Conservation (phyloP, 1,140 invertebrate genomes). For the Pseudoatta argentina region DNA sequence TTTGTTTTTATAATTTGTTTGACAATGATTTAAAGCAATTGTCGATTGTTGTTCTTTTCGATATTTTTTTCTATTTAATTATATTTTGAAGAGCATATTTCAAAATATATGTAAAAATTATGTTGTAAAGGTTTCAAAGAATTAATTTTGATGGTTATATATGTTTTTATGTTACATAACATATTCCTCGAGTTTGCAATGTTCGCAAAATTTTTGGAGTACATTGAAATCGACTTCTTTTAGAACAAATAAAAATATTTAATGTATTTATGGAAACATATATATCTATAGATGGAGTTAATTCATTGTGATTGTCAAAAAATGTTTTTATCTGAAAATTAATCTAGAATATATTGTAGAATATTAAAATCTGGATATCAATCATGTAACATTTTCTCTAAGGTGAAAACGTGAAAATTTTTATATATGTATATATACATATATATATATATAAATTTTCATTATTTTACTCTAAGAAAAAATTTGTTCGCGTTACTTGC, state of each 20-base stretch:
- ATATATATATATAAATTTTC: too few relatives aligned
- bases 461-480: too few relatives aligned
- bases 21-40: neutral
- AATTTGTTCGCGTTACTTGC: too few relatives aligned
- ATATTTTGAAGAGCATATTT: neutral
- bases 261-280: neutral
- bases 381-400: too few relatives aligned
- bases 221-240: constrained; percentile 22
- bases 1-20: neutral
- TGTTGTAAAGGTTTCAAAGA: neutral
- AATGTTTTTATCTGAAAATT: too few relatives aligned
- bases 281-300: neutral
- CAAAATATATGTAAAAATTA: neutral
- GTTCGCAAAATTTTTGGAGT: neutral
- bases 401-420: too few relatives aligned
- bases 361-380: too few relatives aligned
- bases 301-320: too few relatives aligned
- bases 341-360: too few relatives aligned
- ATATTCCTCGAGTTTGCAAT: constrained; percentile 23
- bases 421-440: too few relatives aligned
- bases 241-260: neutral
- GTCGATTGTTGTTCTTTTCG: neutral
- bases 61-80: neutral
- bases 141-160: neutral
- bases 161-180: constrained; percentile 71